A percentile compares a stretch with the other conserved stretches of the same genome.
phyloP scores from a whole-genome alignment of 2,797 vertebrate species.

The Sciurus vulgaris region DNA sequence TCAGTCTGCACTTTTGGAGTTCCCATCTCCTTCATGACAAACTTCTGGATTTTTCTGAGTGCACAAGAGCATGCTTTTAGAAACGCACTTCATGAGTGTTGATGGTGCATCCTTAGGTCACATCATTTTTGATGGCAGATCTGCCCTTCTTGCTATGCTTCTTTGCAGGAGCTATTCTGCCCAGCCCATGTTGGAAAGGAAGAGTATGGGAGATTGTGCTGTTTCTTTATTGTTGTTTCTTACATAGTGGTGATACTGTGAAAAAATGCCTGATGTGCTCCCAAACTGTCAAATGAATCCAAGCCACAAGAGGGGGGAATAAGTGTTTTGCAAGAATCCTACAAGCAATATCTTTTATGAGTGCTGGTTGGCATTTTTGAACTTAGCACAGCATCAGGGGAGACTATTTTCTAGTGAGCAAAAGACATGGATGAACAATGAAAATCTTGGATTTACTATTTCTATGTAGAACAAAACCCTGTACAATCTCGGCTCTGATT shows the following conservation, averaged over 20 bases:
- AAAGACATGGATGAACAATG: neutral
- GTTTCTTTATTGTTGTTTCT: neutral
- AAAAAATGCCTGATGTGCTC: constrained; percentile 69
- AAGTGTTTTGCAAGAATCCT: constrained; percentile 53
- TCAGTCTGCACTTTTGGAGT: too few relatives aligned
- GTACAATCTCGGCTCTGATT: neutral
- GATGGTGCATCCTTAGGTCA: neutral
- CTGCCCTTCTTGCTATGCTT: neutral
- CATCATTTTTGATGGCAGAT: too few relatives aligned
- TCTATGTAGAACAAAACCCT: neutral
- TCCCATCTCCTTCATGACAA: neutral
- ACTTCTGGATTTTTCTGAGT: neutral
- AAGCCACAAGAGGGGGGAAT: constrained; percentile 53
- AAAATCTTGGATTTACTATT: constrained; percentile 61
- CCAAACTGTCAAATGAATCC: constrained; percentile 46
- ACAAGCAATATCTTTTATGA: constrained; percentile 59
- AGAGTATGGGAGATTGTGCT: neutral
- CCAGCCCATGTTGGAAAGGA: neutral
- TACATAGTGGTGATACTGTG: neutral
- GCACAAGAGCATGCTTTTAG: neutral
- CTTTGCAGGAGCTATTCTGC: neutral
- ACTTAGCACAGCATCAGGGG: neutral
- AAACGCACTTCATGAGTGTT: neutral
- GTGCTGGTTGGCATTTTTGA: constrained; percentile 50
- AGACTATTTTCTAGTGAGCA: constrained; percentile 61